Evolutionary conservation across 2,113 vertebrate genomes (phyloP).

Genomic region (Ageneiosus marmoratus): DNA sequence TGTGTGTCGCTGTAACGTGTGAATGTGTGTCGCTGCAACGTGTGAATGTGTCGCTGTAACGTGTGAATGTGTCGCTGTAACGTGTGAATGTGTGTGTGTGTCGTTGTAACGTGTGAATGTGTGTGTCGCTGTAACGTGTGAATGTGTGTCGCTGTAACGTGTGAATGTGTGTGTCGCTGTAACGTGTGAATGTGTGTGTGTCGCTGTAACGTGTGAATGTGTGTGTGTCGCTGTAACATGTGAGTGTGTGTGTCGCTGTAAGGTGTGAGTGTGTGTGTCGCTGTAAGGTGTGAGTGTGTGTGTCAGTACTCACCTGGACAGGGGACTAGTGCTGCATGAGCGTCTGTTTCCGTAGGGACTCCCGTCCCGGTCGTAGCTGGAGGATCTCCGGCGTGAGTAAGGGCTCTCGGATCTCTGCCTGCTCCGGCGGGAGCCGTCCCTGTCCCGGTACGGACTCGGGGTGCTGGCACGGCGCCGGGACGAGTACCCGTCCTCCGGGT

Average conservation of each 20-base stretch:
- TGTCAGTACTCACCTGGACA: conserved; percentile 80
- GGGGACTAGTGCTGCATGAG: conserved; percentile 91
- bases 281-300: neutral
- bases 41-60: too few species aligned
- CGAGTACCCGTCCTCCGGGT: conserved; percentile 81
- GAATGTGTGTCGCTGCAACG: too few species aligned
- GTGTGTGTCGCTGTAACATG: too few species aligned
- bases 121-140: too few species aligned
- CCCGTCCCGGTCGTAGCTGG: conserved; percentile 91
- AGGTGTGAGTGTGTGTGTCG: neutral
- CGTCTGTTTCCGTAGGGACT: conserved; percentile 88
- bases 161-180: too few species aligned
- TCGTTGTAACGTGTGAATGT: too few species aligned
- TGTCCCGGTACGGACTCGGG: conserved; percentile 85
- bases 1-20: too few species aligned
- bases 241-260: neutral
- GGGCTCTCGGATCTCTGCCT: conserved; percentile 90
- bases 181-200: too few species aligned
- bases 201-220: too few species aligned
- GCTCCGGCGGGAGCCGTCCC: conserved; percentile 78
- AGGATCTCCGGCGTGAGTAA: conserved; percentile 85
- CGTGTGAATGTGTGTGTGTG: too few species aligned
- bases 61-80: too few species aligned
- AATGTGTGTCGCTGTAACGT: too few species aligned
- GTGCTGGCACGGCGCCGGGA: conserved; percentile 79